phyloP scores from a whole-genome alignment of 2,888 invertebrate species.

The Nomada lathburiana region DNA sequence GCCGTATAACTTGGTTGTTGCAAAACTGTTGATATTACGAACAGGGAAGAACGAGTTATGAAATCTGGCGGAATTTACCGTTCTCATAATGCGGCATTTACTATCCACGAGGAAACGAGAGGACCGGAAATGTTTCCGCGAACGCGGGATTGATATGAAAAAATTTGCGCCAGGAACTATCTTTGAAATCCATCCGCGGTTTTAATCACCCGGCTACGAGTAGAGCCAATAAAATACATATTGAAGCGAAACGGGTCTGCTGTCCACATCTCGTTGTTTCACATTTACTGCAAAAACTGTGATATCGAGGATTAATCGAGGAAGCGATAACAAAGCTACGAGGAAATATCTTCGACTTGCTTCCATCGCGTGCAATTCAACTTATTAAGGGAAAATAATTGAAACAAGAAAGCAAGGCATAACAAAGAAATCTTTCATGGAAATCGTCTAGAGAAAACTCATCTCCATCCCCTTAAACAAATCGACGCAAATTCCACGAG shows the following conservation, averaged over 20 bases:
- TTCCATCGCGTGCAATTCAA: neutral
- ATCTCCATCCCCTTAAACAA: neutral
- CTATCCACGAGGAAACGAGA: neutral
- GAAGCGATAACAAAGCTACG: neutral
- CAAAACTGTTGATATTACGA: too few species aligned
- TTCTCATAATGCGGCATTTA: constrained; percentile 12
- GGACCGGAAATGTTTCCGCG: neutral
- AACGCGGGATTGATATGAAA: neutral
- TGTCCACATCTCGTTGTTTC: constrained; percentile 15
- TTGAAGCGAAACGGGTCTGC: constrained; percentile 25
- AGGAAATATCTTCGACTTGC: neutral
- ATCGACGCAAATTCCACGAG: neutral
- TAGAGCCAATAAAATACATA: constrained; percentile 32
- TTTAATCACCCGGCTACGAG: constrained; percentile 32
- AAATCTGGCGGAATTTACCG: neutral
- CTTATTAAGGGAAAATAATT: neutral
- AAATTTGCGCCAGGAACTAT: constrained; percentile 19
- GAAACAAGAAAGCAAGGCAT: neutral
- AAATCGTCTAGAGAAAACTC: neutral
- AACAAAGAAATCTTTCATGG: neutral
- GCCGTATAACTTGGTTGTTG: too few species aligned
- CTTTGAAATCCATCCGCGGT: constrained; percentile 35
- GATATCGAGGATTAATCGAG: constrained; percentile 7
- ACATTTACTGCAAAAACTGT: constrained; percentile 37
- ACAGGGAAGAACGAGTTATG: too few species aligned